Evolutionary conservation across 2,113 vertebrate genomes (phyloP).

Genomic region (Castor canadensis): DNA sequence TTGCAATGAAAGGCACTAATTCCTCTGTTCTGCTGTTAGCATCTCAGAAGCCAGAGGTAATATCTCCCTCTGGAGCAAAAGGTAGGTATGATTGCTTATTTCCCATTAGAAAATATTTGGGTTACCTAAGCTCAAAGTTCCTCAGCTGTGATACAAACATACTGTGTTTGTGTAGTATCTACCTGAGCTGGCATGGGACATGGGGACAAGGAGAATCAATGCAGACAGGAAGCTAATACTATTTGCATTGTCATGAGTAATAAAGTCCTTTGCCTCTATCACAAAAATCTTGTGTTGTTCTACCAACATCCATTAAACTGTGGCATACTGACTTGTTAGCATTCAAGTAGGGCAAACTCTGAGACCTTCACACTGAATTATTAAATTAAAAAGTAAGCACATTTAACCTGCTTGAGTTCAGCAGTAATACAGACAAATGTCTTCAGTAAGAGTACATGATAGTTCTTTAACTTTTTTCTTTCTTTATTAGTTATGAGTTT

Average conservation of each 20-base stretch:
- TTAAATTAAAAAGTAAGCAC: not conserved
- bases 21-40: no score
- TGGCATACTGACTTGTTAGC: not conserved
- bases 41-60: not conserved
- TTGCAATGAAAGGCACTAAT: not conserved
- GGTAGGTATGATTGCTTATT: not conserved
- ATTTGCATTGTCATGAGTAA: not conserved
- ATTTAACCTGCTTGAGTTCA: not conserved
- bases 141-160: not conserved
- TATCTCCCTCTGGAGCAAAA: not conserved
- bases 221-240: not conserved
- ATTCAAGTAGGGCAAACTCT: conserved; percentile 5
- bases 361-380: conserved; percentile 3
- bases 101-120: not conserved
- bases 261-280: not conserved
- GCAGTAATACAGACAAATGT: not conserved
- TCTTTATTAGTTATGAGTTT: conserved; percentile 87
- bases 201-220: not conserved
- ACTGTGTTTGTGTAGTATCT: not conserved
- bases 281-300: not conserved
- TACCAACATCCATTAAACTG: not conserved
- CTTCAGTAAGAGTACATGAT: not conserved
- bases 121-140: not conserved
- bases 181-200: not conserved
- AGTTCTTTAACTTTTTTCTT: conserved; percentile 51